Evolutionary conservation across 2,888 invertebrate genomes (phyloP).

Genomic region (Saturnia pavonia): DNA sequence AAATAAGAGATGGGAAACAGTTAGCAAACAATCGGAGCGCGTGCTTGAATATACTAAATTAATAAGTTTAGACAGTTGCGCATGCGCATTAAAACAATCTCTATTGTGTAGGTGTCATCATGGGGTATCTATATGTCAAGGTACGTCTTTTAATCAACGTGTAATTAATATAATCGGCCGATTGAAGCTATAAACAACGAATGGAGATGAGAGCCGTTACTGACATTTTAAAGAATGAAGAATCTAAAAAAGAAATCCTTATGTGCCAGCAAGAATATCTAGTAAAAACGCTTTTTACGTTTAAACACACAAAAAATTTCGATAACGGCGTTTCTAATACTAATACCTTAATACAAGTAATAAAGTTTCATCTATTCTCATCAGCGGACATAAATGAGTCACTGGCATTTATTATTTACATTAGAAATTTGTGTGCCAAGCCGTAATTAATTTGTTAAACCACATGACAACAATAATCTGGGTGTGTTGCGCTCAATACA

Average conservation of each 20-base stretch:
- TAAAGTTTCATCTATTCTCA: not conserved
- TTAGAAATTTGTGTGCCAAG: not conserved
- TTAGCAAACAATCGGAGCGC: not conserved
- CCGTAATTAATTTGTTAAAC: not conserved
- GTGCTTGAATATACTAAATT: not conserved
- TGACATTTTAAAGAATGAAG: not conserved
- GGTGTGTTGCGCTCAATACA: not conserved
- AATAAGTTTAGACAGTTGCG: not conserved
- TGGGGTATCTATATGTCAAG: slow-evolving; percentile 50
- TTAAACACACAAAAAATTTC: not conserved
- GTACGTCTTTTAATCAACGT: slow-evolving; percentile 38
- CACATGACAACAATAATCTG: not conserved
- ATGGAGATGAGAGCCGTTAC: not conserved
- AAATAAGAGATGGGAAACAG: not conserved
- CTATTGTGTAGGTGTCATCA: slow-evolving; percentile 31
- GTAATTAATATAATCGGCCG: slow-evolving; percentile 60
- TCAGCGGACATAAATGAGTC: not conserved
- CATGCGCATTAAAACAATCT: slow-evolving; percentile 10
- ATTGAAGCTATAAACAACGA: slow-evolving; percentile 34
- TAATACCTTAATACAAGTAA: not conserved
- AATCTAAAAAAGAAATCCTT: too few relatives aligned
- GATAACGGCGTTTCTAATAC: not conserved
- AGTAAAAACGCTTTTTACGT: not conserved
- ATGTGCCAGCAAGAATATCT: too few relatives aligned
- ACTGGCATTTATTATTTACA: not conserved